Evolutionary conservation across 2,113 vertebrate species (phyloP).

Genomic region (Mirza zaza): DNA sequence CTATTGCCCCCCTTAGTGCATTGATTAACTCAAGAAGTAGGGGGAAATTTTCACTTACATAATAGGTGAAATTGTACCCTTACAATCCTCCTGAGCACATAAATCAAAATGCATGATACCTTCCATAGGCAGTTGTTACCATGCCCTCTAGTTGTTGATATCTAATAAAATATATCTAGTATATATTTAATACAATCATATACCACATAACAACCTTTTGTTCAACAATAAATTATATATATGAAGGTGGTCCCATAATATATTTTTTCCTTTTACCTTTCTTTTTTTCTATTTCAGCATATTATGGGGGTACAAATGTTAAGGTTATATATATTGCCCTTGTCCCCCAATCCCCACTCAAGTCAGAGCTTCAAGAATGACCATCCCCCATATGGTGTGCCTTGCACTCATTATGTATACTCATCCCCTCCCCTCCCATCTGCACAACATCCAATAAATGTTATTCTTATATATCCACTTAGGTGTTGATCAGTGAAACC

Average conservation of each 20-base stretch:
- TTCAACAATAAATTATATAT: neutral
- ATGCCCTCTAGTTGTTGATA: neutral
- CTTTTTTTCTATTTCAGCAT: no score
- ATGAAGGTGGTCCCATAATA: neutral
- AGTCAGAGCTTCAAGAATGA: no score
- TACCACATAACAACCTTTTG: neutral
- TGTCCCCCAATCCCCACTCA: no score
- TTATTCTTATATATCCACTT: no score
- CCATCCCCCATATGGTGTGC: no score
- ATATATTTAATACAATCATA: neutral
- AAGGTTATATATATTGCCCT: no score
- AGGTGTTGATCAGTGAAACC: no score
- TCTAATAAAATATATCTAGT: neutral
- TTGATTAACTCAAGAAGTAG: slow-evolving; percentile 58
- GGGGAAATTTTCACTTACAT: slow-evolving; percentile 61
- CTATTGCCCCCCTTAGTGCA: slow-evolving; percentile 21
- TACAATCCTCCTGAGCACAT: slow-evolving; percentile 34
- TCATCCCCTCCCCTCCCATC: no score
- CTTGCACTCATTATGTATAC: no score
- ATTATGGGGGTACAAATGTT: no score
- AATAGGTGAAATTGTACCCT: slow-evolving; percentile 41
- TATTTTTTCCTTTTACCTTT: no score
- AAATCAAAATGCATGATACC: neutral
- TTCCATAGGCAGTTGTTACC: neutral
- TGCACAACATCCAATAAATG: no score